Evolutionary conservation across 1,140 invertebrate genomes (phyloP), one percentile per base, ranked within the genome.

Genomic region (Drosophila melanica): DNA sequence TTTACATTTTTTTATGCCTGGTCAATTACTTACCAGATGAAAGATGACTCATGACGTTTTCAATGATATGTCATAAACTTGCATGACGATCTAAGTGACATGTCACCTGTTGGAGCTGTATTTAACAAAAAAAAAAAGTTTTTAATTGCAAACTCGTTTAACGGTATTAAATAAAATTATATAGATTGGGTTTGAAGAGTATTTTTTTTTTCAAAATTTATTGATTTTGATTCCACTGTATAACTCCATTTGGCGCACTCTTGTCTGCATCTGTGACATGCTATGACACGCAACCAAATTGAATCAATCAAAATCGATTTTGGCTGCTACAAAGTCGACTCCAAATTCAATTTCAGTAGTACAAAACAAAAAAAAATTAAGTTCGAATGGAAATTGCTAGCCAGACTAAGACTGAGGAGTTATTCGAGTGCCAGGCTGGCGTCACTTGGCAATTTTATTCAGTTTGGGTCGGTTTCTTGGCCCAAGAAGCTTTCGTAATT

Each of bases 301-400:
- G 74, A 87, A 87, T 77, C 69, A 82, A 77, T 75, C 54, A 69
- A 69, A 80, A 77, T 80, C 62, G 57, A 75, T 70, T 85, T 85
- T 39, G 42, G 20, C 45, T 1, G 37, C 41, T 11, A 35, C 45
- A 64, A 65, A 77, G 63, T 68, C 42, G 9, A 7, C n/a, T 30
- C 11, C 9, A 74, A 79, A 77, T 74, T 68, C 27, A 69, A 77
- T 64, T 72, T 33, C 6, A 41, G 20, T 20, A 47, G 64, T 16
- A 62, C 69, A 62, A 66, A 47, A 45, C 67, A 68, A 54, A 33
- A 41, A 69, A 6, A 27, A 27, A 27, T 27, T 27, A 7, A 66
- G 47, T 77, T 51, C 60, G 58, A 79, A 64, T 64, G 10, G 48
- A 62, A 58, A 58, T 45, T 47, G 30, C 42, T 41, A 44, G 14